Conservation (phyloP, 2,113 vertebrate genomes). For the Excalfactoria chinensis region DNA sequence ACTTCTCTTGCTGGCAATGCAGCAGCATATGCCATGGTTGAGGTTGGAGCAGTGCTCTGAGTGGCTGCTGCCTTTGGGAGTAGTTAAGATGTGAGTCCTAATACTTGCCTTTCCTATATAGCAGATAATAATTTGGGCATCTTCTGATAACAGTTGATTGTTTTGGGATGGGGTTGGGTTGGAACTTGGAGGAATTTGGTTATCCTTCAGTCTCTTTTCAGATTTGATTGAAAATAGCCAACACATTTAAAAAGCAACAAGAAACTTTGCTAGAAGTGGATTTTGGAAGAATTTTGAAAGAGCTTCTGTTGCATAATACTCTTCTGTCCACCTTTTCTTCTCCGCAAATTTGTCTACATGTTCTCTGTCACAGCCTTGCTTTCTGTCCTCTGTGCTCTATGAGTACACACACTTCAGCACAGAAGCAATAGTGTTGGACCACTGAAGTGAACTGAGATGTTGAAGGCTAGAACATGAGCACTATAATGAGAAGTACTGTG, state of each 20-base stretch:
- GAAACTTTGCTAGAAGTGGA: background rate
- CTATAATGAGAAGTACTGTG: background rate
- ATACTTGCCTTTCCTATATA: conserved; percentile 36
- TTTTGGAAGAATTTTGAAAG: background rate
- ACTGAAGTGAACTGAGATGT: background rate
- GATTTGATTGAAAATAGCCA: background rate
- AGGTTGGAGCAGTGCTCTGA: conserved; percentile 56
- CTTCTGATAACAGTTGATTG: background rate
- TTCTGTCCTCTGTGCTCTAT: background rate
- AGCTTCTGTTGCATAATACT: background rate
- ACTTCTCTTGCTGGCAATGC: conserved; percentile 40
- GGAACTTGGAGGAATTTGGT: background rate
- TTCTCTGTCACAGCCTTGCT: background rate
- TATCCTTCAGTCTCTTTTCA: background rate
- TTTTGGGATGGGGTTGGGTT: background rate
- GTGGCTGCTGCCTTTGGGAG: conserved; percentile 53
- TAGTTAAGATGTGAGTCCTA: conserved; percentile 63
- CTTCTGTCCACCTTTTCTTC: background rate
- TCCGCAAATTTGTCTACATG: background rate
- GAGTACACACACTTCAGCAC: background rate
- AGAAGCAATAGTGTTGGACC: background rate
- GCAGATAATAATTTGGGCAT: background rate
- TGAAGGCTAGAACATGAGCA: background rate
- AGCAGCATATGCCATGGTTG: conserved; percentile 39
- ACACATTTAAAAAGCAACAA: background rate